Evolutionary conservation across 2,113 vertebrate genomes (phyloP).

Genomic region (Pollimyrus isidori): DNA sequence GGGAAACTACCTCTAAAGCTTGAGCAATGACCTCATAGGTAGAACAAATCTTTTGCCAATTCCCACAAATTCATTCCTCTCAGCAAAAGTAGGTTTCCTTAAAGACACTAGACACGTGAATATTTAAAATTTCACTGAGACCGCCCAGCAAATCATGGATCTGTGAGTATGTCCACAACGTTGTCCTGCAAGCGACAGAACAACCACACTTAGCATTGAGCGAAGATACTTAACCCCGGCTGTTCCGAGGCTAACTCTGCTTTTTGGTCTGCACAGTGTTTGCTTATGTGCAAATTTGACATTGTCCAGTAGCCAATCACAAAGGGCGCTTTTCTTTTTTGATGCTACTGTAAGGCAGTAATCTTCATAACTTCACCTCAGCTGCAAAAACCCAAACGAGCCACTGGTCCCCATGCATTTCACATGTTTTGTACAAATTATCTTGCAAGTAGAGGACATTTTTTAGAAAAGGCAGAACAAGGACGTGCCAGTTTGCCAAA

Average conservation of each 20-base stretch:
- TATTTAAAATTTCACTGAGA: not conserved
- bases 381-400: not conserved
- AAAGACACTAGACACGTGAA: not conserved
- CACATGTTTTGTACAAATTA: not conserved
- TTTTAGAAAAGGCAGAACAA: not conserved
- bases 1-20: conserved; percentile 20
- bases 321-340: too few species aligned
- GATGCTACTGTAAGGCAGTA: not conserved
- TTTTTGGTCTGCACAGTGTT: not conserved
- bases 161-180: not conserved
- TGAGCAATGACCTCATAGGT: conserved; percentile 61
- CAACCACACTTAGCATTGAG: not conserved
- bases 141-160: not conserved
- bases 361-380: not conserved
- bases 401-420: not conserved
- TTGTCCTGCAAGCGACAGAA: not conserved
- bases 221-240: not conserved
- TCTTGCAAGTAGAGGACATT: not conserved
- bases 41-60: conserved; percentile 42
- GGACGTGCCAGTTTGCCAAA: not conserved
- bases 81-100: not conserved
- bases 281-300: not conserved
- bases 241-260: not conserved
- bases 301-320: too few species aligned
- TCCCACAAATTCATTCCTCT: conserved; percentile 26